Percentiles rank a stretch among this genome's conserved stretches.
phyloP scores from a whole-genome alignment of 2,888 invertebrate genomes.

The Thymelicus acteon region DNA sequence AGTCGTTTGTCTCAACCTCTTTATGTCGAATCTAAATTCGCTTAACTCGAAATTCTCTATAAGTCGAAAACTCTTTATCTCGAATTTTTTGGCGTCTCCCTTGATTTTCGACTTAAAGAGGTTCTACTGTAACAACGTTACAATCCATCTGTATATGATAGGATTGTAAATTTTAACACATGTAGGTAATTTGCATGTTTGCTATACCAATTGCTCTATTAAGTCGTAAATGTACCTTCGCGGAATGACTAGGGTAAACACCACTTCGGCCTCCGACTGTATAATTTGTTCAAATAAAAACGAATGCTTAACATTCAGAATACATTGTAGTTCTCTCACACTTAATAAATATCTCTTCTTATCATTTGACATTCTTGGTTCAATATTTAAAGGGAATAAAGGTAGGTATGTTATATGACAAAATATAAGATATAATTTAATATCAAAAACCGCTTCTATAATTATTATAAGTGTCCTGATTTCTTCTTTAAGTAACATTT shows the following conservation, averaged over 20 bases:
- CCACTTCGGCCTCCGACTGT: slow-evolving; percentile 56
- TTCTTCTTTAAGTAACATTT: too few species aligned
- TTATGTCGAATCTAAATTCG: too few species aligned
- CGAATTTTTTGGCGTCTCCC: too few species aligned
- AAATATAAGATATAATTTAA: neutral
- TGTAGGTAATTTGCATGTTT: slow-evolving; percentile 62
- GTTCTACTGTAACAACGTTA: too few species aligned
- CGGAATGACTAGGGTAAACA: slow-evolving; percentile 57
- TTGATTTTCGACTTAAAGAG: too few species aligned
- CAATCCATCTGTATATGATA: neutral
- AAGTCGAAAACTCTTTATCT: too few species aligned
- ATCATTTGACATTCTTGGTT: neutral
- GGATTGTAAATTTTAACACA: slow-evolving; percentile 50
- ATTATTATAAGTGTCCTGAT: too few species aligned
- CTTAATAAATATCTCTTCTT: neutral
- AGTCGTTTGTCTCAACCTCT: too few species aligned
- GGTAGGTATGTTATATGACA: neutral
- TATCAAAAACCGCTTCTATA: too few species aligned
- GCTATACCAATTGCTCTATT: slow-evolving; percentile 63
- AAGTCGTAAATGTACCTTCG: slow-evolving; percentile 64
- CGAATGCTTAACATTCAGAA: slow-evolving; percentile 50
- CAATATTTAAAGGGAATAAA: too few species aligned
- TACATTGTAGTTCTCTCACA: slow-evolving; percentile 41
- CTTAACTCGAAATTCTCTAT: too few species aligned
- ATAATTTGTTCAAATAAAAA: slow-evolving; percentile 70